Evolutionary conservation across 2,797 vertebrate genomes (phyloP).

Genomic region (Chiroxiphia lanceolata): DNA sequence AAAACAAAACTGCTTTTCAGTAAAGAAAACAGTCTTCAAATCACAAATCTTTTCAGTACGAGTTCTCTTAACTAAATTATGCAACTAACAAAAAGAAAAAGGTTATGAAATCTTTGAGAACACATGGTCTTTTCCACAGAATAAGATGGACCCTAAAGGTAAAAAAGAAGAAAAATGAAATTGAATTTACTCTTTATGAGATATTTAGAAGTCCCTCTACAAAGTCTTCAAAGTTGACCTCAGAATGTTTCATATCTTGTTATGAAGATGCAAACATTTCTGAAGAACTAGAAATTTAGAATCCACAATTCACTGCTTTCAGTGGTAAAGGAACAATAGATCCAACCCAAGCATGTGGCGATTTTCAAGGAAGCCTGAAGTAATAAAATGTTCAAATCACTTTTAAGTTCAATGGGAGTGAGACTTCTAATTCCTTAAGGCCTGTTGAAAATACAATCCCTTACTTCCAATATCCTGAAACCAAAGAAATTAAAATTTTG

Average conservation of each 20-base stretch:
- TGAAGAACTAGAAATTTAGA: background rate
- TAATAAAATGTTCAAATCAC: background rate
- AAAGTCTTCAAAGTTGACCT: background rate
- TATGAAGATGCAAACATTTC: background rate
- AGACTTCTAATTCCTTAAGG: background rate
- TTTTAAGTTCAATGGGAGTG: background rate
- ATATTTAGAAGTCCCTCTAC: background rate
- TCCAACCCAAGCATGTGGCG: background rate
- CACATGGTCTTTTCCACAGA: background rate
- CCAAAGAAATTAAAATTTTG: conserved; percentile 15
- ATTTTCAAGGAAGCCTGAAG: background rate
- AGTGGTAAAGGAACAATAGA: background rate
- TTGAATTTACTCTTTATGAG: background rate
- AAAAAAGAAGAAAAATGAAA: background rate
- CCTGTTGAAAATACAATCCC: background rate
- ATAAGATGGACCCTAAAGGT: background rate
- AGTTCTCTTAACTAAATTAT: background rate
- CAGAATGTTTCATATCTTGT: background rate
- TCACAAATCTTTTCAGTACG: background rate
- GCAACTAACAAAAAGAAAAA: background rate
- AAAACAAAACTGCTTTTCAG: background rate
- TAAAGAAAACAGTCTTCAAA: background rate
- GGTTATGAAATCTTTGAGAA: background rate
- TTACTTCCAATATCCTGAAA: background rate
- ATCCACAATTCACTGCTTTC: background rate